These are phyloP conservation scores for Zapornia atra DNA, from an alignment of 2,113 vertebrate species.

Conservation along the genomic window DNA sequence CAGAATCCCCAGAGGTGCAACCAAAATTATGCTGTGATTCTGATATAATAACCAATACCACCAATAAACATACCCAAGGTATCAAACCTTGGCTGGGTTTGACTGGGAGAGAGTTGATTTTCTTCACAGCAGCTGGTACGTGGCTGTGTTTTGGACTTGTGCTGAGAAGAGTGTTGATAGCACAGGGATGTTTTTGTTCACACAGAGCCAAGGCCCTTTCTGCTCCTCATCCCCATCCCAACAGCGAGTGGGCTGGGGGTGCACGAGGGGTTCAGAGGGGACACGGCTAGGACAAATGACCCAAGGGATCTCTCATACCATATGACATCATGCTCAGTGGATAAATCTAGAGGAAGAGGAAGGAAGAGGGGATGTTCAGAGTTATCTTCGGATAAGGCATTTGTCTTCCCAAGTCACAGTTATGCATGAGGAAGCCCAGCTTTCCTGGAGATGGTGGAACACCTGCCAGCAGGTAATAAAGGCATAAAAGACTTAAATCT, in stretches of 20 bases:
- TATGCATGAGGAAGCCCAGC: background rate
- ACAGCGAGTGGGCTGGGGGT: rapidly evolving
- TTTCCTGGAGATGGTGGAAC: background rate
- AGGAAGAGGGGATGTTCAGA: rapidly evolving
- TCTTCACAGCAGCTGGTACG: background rate
- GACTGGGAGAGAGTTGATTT: too few relatives aligned
- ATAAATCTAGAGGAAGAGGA: background rate
- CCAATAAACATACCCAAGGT: background rate
- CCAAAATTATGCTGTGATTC: background rate
- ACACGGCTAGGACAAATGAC: background rate
- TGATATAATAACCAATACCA: background rate
- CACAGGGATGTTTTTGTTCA: too few relatives aligned
- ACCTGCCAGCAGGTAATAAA: background rate
- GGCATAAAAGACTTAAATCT: background rate
- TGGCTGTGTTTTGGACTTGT: background rate
- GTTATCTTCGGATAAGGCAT: background rate
- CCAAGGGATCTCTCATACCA: too few relatives aligned
- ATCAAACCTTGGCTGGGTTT: background rate
- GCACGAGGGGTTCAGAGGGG: too few relatives aligned
- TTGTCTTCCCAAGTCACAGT: background rate
- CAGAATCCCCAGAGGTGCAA: background rate
- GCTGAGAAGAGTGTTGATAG: background rate
- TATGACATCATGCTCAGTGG: rapidly evolving
- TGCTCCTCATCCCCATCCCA: background rate
- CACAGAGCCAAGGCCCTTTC: background rate